Base-by-base conservation (phyloP, 2,888 invertebrate species). In the Scelioninae gen. 2 region DNA sequence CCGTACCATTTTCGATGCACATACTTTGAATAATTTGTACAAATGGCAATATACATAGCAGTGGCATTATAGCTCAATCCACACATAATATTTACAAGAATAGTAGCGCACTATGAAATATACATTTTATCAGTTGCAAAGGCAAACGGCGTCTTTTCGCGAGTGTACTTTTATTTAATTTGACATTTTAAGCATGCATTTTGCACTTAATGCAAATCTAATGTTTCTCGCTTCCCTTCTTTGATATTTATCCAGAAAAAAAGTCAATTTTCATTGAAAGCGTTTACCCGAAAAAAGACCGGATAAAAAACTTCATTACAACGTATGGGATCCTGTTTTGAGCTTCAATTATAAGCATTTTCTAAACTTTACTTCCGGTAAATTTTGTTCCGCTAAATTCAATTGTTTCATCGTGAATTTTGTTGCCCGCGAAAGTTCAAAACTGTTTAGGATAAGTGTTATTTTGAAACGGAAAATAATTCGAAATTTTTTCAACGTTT, bases 261-360 rank as follows among this genome's bases (percentile, higher is more conserved):
- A 48, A 61, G 45, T 57, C 48, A 50, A 58, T 61, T 61, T 61
- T 28, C 41, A 31, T 35, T 50, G 50, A 50, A 50, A 50, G 41
- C 61, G 33, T 50, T 50, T 61, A 10, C 33, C 35, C 13, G 39
- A 25, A 50, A 50, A 41, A 50, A 15, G 19, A 50, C 50, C 28
- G 16, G 41, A 61, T 41, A 61, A 41, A 33, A 37, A n/a, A n/a
- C n/a, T 60, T 46, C 11, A 25, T 25, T 60, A 28, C 11, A 41
- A 41, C 28, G 55, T 43, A n/a, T 19, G 25, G 43, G 6, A 43
- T 50, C 25, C 9, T 22, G n/a, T 55, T 41, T 55, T 41, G 18
- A 18, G 7, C 33, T 18, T 33, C 18, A 50, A 50, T 50, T 48
- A 16, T 31, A 19, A 7, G 2, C 19, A 1, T 28, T 19, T 13